Evolutionary conservation across 2,888 invertebrate genomes (phyloP).

Genomic region (Temnothorax ravouxi): DNA sequence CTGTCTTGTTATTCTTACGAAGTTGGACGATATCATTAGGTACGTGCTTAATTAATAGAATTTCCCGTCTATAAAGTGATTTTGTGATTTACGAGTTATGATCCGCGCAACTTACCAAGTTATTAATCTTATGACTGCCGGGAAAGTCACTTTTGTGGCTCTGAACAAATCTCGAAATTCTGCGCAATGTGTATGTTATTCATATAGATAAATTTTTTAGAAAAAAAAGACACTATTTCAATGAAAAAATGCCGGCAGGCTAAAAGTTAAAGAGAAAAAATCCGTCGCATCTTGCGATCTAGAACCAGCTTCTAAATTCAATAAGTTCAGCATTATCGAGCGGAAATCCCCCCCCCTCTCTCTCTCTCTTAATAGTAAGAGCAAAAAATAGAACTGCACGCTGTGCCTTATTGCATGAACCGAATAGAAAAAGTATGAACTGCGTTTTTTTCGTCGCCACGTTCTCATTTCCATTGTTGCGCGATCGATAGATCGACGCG

Average conservation of each 20-base stretch:
- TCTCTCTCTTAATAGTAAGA: background rate
- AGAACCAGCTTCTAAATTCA: conserved; percentile 2
- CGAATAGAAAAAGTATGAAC: conserved; percentile 22
- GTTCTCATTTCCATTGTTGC: conserved; percentile 1
- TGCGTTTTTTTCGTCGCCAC: background rate
- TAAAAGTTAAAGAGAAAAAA: background rate
- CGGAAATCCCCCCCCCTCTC: background rate
- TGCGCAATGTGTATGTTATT: no score
- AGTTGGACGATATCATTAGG: conserved; percentile 33
- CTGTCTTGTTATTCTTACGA: conserved; percentile 6
- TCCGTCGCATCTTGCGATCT: background rate
- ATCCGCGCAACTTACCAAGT: background rate
- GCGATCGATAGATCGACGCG: conserved; percentile 28
- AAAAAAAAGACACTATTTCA: no score
- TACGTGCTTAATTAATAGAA: conserved; percentile 31
- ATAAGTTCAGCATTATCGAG: background rate
- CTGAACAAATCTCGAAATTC: no score
- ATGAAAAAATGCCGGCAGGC: no score
- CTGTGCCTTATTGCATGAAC: background rate
- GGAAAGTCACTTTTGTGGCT: no score
- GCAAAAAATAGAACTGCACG: background rate
- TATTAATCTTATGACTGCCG: background rate
- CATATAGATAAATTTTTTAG: no score
- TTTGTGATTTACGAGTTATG: background rate
- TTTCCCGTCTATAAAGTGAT: background rate